These are phyloP conservation scores for Eupeodes latifasciatus DNA, from an alignment of 2,888 invertebrate genomes.

Conservation along the genomic window DNA sequence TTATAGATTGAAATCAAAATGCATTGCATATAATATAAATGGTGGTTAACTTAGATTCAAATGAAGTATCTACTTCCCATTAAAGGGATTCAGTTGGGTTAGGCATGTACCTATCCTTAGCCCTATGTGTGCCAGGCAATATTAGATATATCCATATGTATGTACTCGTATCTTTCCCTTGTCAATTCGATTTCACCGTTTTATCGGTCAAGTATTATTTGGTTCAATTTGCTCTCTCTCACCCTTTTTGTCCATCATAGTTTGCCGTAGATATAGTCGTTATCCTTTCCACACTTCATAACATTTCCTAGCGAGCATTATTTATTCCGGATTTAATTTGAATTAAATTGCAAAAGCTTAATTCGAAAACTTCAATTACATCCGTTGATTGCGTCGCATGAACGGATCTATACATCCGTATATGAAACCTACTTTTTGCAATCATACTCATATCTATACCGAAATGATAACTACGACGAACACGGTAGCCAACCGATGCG, in stretches of 20 bases:
- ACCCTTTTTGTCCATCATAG: background rate
- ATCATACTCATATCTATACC: background rate
- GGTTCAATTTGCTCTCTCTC: background rate
- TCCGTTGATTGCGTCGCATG: conserved; percentile 68
- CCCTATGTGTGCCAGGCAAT: background rate
- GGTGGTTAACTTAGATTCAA: conserved; percentile 24
- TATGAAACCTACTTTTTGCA: conserved; percentile 34
- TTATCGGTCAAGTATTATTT: conserved; percentile 31
- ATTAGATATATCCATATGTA: conserved; percentile 3
- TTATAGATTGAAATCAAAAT: conserved; percentile 40
- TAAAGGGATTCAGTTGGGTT: too few relatives aligned
- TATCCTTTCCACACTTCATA: conserved; percentile 28
- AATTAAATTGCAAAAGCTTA: conserved; percentile 65
- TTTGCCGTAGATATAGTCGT: background rate
- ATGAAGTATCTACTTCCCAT: background rate
- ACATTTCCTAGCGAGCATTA: conserved; percentile 36
- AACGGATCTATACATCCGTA: conserved; percentile 54
- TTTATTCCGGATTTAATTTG: conserved; percentile 65
- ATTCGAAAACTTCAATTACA: conserved; percentile 73
- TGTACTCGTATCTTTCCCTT: background rate
- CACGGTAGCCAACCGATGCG: too few relatives aligned
- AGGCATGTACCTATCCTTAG: too few relatives aligned
- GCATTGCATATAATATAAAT: conserved; percentile 1
- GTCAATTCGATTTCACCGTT: conserved; percentile 27
- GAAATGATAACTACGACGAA: background rate